phyloP scores from a whole-genome alignment of 2,113 vertebrate species.

The Podocnemis expansa region DNA sequence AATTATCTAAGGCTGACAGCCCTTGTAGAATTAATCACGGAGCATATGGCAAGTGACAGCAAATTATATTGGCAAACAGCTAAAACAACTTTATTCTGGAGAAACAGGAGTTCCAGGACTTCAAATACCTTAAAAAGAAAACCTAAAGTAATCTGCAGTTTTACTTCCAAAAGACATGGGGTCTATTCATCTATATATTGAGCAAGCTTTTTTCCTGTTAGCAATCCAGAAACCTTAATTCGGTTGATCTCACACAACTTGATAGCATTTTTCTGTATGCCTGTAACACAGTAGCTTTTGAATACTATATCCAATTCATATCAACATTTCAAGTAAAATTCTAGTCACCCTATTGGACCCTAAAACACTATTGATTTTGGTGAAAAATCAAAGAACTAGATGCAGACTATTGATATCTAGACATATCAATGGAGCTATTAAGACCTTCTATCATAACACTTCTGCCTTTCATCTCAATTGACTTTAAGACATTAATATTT shows the following conservation, averaged over 20 bases:
- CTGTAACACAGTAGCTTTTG: neutral
- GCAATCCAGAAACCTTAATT: neutral
- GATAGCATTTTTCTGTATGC: neutral
- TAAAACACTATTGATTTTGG: neutral
- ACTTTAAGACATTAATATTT: neutral
- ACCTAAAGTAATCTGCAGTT: neutral
- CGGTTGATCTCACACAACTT: neutral
- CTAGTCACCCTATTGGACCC: neutral
- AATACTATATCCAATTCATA: neutral
- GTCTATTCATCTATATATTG: rapidly evolving
- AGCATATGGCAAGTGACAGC: conserved; percentile 80
- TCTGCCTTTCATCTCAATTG: neutral
- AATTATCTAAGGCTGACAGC: conserved; percentile 74
- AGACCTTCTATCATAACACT: neutral
- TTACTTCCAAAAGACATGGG: neutral
- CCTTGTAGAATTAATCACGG: conserved; percentile 76
- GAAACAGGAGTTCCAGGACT: conserved; percentile 35
- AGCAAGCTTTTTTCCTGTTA: neutral
- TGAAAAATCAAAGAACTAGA: neutral
- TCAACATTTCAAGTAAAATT: neutral
- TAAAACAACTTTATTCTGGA: conserved; percentile 70
- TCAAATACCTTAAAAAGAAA: neutral
- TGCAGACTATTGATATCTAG: rapidly evolving
- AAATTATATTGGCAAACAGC: conserved; percentile 74
- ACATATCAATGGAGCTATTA: neutral